phyloP scores from a whole-genome alignment of 2,888 invertebrate genomes.

The Acanthosepion esculentum region DNA sequence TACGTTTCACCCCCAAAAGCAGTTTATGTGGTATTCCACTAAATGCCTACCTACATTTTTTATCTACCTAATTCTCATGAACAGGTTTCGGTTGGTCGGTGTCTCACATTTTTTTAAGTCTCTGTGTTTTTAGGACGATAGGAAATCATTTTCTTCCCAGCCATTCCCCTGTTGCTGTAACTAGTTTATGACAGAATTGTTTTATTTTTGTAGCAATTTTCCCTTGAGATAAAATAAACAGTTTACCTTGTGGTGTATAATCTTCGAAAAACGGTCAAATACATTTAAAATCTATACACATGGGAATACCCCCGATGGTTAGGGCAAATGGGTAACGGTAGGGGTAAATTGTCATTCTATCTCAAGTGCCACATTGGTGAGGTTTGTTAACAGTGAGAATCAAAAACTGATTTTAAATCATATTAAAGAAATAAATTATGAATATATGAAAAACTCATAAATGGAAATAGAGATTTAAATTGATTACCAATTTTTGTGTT shows the following conservation, averaged over 20 bases:
- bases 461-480: too few species aligned
- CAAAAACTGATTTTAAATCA: too few species aligned
- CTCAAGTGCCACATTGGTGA: too few species aligned
- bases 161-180: not conserved
- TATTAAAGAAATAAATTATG: too few species aligned
- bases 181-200: not conserved
- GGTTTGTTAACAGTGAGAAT: too few species aligned
- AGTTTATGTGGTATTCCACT: too few species aligned
- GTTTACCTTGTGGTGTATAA: not conserved
- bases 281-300: not conserved
- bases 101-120: too few species aligned
- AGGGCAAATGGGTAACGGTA: not conserved
- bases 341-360: too few species aligned
- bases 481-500: too few species aligned
- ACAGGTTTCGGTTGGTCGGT: not conserved
- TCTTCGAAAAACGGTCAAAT: not conserved
- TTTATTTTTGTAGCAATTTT: not conserved
- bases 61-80: not conserved
- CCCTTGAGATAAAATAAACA: not conserved
- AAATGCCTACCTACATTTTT: not conserved
- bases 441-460: too few species aligned
- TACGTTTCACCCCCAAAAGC: not conserved
- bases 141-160: not conserved
- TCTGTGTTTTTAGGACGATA: slow-evolving; percentile 1
- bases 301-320: not conserved